Conservation (phyloP, 2,888 invertebrate genomes). For the Argyresthia goedartella region DNA sequence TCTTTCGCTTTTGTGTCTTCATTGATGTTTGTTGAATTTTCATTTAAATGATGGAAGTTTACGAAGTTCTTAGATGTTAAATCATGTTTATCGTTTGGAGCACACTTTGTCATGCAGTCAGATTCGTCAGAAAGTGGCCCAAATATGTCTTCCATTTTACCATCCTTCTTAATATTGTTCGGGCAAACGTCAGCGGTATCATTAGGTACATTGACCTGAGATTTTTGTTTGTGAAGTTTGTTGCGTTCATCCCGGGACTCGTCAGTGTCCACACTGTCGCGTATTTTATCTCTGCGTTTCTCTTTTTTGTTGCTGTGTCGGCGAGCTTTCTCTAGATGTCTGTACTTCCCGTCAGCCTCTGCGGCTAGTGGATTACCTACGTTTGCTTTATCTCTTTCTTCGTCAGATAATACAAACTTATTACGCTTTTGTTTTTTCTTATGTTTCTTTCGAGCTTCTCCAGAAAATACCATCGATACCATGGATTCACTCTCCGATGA, state of each 20-base stretch:
- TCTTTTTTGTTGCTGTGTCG: slow-evolving; percentile 71
- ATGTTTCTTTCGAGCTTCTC: slow-evolving; percentile 79
- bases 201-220: slow-evolving; percentile 31
- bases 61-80: slow-evolving; percentile 24
- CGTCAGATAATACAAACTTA: slow-evolving; percentile 75
- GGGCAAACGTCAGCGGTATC: slow-evolving; percentile 28
- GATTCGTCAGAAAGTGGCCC: slow-evolving; percentile 86
- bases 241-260: slow-evolving; percentile 65
- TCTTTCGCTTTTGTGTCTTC: slow-evolving; percentile 51
- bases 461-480: slow-evolving; percentile 41
- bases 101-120: no score
- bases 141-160: slow-evolving; percentile 90
- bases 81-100: slow-evolving; percentile 29
- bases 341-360: slow-evolving; percentile 40
- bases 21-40: slow-evolving; percentile 20
- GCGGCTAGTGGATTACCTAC: slow-evolving; percentile 31
- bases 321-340: slow-evolving; percentile 66
- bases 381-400: slow-evolving; percentile 50
- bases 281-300: slow-evolving; percentile 70
- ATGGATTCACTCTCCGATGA: slow-evolving; percentile 62
- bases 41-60: background rate
- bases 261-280: slow-evolving; percentile 60
- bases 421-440: slow-evolving; percentile 88
- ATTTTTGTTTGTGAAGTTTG: slow-evolving; percentile 73
- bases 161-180: slow-evolving; percentile 73